A percentile compares a stretch with the other conserved stretches of the same genome.
Evolutionary conservation across 2,888 invertebrate genomes (phyloP).

Genomic region (Meganola albula): DNA sequence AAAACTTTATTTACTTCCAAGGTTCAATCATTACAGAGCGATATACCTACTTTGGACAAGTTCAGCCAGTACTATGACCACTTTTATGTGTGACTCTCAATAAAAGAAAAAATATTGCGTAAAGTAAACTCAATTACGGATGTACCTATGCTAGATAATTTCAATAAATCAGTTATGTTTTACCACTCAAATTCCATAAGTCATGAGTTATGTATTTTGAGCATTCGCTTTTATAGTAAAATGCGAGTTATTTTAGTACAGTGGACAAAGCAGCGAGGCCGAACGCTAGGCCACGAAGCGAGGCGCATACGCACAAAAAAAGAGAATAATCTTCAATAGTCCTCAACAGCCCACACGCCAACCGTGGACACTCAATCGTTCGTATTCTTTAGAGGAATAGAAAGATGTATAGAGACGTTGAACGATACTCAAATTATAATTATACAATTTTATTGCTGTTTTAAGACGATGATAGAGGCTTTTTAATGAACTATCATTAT

Average conservation of each 20-base stretch:
- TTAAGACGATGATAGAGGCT: too few species aligned
- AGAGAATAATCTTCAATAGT: constrained; percentile 61
- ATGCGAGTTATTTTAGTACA: constrained; percentile 59
- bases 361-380: constrained; percentile 72
- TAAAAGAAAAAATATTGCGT: constrained; percentile 20
- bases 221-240: constrained; percentile 47
- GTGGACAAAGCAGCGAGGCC: constrained; percentile 46
- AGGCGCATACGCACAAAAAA: constrained; percentile 56
- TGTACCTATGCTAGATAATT: constrained; percentile 30
- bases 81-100: constrained; percentile 17
- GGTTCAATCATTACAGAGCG: too few species aligned
- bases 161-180: constrained; percentile 51
- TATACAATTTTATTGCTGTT: too few species aligned
- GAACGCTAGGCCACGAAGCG: constrained; percentile 23
- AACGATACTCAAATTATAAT: constrained; percentile 4
- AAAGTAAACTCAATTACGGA: constrained; percentile 24
- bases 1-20: too few species aligned
- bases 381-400: constrained; percentile 46
- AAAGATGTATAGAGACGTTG: constrained; percentile 38
- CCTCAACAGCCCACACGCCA: constrained; percentile 73
- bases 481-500: too few species aligned
- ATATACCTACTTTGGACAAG: constrained; percentile 4
- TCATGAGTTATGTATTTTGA: constrained; percentile 54
- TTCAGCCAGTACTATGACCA: constrained; percentile 16
- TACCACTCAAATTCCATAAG: constrained; percentile 37